Conservation (phyloP, 2,113 vertebrate genomes). For the Phocoena phocoena region DNA sequence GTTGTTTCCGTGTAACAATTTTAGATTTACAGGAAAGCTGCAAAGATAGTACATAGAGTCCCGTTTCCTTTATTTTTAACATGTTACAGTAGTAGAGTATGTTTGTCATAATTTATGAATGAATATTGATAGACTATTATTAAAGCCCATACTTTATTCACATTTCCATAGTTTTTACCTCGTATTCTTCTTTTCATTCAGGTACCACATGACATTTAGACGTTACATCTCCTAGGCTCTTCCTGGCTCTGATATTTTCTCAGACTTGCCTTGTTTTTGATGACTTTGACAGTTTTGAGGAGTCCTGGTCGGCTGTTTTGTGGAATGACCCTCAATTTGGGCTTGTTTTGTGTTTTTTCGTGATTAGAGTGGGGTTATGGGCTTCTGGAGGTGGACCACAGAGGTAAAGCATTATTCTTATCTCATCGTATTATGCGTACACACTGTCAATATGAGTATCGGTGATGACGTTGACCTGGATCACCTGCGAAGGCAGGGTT, state of each 20-base stretch:
- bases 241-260: not conserved
- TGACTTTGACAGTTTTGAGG: not conserved
- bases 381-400: not conserved
- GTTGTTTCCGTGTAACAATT: not conserved
- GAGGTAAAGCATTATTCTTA: not conserved
- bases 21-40: not conserved
- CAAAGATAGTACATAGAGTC: not conserved
- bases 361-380: not conserved
- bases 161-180: not conserved
- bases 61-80: not conserved
- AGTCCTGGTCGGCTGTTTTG: not conserved
- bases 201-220: not conserved
- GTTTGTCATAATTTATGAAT: not conserved
- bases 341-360: not conserved
- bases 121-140: not conserved
- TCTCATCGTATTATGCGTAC: not conserved
- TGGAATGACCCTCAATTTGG: not conserved
- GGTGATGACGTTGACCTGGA: not conserved
- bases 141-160: not conserved
- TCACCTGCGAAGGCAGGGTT: not conserved
- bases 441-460: not conserved
- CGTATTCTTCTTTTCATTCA: not conserved
- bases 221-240: not conserved
- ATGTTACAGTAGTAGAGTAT: not conserved
- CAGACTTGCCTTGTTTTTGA: not conserved